Conservation (phyloP, 2,113 vertebrate species). For the Patagioenas fasciata region DNA sequence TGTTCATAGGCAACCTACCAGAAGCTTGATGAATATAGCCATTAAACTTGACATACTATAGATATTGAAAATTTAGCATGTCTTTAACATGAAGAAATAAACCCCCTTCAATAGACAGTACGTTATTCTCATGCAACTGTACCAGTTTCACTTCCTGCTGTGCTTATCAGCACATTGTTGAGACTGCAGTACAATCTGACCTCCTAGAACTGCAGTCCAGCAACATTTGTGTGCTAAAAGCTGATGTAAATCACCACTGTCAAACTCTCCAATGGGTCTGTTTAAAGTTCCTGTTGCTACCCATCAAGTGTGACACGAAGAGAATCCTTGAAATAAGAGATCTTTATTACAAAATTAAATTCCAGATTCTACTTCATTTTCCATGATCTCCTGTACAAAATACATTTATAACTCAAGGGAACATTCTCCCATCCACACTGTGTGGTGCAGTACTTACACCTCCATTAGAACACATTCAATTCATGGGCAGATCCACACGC, state of each 20-base stretch:
- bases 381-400: constrained; percentile 45
- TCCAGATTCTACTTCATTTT: constrained; percentile 38
- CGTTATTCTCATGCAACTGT: background rate
- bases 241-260: background rate
- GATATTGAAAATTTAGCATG: background rate
- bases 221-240: background rate
- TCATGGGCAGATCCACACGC: background rate
- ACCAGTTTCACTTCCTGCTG: background rate
- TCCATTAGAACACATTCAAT: background rate
- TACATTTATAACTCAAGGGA: background rate
- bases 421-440: background rate
- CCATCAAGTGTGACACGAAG: background rate
- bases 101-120: background rate
- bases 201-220: background rate
- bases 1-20: background rate
- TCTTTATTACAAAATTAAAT: constrained; percentile 77
- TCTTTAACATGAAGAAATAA: background rate
- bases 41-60: background rate
- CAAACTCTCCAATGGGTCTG: background rate
- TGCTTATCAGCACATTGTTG: background rate
- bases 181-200: background rate
- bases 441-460: background rate
- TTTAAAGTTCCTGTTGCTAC: background rate
- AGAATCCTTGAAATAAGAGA: constrained; percentile 52
- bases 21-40: background rate